Evolutionary conservation across 2,113 vertebrate genomes (phyloP), one percentile per base, ranked within the genome.

Genomic region (Phainopepla nitens): DNA sequence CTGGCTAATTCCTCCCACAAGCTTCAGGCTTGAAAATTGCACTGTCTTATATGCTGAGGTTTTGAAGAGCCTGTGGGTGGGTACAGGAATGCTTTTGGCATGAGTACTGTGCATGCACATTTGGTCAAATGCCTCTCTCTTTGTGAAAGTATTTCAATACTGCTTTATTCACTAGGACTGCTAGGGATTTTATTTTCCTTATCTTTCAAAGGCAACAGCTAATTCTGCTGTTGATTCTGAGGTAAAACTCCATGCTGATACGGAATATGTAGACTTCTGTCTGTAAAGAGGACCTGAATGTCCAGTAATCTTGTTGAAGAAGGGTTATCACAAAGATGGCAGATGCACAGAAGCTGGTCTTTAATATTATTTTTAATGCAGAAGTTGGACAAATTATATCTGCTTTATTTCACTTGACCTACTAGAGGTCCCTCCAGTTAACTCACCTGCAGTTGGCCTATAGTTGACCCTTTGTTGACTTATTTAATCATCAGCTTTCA

Each of bases 401-500:
- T 92, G 68, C 50, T 58, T 87, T 64, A 53, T 95, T 93, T 90
- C 58, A 60, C 87, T 87, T 93, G 85, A 93, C 70, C 92, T 96
- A 11, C 62, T 85, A 66, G 89, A 83, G 75, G 68, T 68, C 60
- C 66, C 71, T 72, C 73, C 68, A n/a, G 88, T 73, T 93, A 88
- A 87, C 89, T 81, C 81, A 75, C 69, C 96, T 96, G 83, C 90
- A 95, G 82, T 31, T 96, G 93, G 73, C 95, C 84, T 83, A 42
- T 31, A 73, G 89, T 72, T 96, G 96, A 96, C 78, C 93, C 78
- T 95, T 83, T 82, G 79, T 92, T 94, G 95, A 90, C 90, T 96
- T 86, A 65, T 82, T 95, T 87, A 95, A 93, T 93, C 41, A 58
- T 91, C 83, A 68, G 68, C 91, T 60, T 94, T 82, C 51, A 79